Conservation (phyloP, 2,888 invertebrate genomes). For the Acleris emargana region DNA sequence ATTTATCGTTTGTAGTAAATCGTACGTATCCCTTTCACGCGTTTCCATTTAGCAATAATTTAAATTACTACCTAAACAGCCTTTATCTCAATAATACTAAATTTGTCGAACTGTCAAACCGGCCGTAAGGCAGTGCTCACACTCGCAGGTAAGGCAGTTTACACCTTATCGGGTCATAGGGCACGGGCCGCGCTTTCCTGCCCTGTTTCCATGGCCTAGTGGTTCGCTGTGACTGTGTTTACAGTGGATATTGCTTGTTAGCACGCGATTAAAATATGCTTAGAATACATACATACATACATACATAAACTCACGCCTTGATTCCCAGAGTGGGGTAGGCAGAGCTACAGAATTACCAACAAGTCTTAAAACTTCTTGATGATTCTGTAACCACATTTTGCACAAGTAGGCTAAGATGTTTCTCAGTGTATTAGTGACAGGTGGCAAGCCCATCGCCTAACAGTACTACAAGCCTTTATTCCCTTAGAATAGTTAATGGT, state of each 20-base stretch:
- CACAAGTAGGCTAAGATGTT: too few species aligned
- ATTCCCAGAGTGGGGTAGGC: too few species aligned
- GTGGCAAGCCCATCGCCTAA: too few species aligned
- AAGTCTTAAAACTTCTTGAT: too few species aligned
- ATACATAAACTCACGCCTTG: too few species aligned
- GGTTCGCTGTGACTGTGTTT: not conserved
- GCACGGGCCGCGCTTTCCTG: slow-evolving; percentile 19
- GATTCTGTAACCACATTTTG: too few species aligned
- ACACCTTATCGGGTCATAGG: slow-evolving; percentile 9
- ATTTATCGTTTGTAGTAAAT: too few species aligned
- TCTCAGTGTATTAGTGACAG: too few species aligned
- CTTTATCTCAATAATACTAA: not conserved
- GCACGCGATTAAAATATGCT: not conserved
- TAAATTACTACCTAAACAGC: not conserved
- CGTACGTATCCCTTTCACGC: not conserved
- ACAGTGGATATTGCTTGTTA: slow-evolving; percentile 4
- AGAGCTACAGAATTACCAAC: too few species aligned
- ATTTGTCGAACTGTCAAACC: not conserved
- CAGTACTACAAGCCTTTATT: too few species aligned
- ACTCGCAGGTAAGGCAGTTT: slow-evolving; percentile 9
- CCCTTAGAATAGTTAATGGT: too few species aligned
- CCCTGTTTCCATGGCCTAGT: slow-evolving; percentile 18
- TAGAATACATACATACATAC: not conserved
- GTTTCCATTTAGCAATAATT: not conserved
- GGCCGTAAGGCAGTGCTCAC: slow-evolving; percentile 5